phyloP scores from a whole-genome alignment of 2,113 vertebrate genomes.

The Microcebus lehilahytsara region DNA sequence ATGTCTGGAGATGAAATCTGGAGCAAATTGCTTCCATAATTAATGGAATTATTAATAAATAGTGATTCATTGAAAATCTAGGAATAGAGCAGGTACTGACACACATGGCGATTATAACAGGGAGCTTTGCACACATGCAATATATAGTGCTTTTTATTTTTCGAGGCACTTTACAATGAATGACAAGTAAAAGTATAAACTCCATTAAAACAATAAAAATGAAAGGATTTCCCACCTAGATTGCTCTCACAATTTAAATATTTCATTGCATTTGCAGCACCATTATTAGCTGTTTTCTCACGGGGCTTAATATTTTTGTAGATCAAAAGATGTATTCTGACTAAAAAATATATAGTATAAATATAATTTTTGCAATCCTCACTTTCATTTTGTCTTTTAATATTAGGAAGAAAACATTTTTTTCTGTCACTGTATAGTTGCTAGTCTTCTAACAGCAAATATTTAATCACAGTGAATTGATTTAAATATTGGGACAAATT shows the following conservation, averaged over 20 bases:
- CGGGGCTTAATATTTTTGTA: background rate
- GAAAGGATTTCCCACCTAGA: background rate
- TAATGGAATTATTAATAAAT: background rate
- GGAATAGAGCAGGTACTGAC: background rate
- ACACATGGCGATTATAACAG: background rate
- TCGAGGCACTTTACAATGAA: background rate
- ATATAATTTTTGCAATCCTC: background rate
- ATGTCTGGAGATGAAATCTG: background rate
- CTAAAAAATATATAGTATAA: background rate
- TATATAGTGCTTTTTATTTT: background rate
- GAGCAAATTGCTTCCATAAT: background rate
- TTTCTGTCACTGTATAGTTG: background rate
- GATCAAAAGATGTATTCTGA: background rate
- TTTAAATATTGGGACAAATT: constrained; percentile 59
- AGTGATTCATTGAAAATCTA: background rate
- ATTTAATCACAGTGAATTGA: constrained; percentile 46
- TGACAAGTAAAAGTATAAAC: background rate
- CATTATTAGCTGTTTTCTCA: background rate
- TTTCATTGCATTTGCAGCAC: background rate
- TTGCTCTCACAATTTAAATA: constrained; percentile 5
- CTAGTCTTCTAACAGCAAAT: constrained; percentile 20
- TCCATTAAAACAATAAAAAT: background rate
- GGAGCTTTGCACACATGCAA: background rate
- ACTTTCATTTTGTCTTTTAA: constrained; percentile 7
- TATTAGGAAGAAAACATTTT: background rate